Percentiles rank a stretch among this genome's conserved stretches.
Evolutionary conservation across 2,113 vertebrate genomes (phyloP).

Genomic region (Telmatochromis sp.): DNA sequence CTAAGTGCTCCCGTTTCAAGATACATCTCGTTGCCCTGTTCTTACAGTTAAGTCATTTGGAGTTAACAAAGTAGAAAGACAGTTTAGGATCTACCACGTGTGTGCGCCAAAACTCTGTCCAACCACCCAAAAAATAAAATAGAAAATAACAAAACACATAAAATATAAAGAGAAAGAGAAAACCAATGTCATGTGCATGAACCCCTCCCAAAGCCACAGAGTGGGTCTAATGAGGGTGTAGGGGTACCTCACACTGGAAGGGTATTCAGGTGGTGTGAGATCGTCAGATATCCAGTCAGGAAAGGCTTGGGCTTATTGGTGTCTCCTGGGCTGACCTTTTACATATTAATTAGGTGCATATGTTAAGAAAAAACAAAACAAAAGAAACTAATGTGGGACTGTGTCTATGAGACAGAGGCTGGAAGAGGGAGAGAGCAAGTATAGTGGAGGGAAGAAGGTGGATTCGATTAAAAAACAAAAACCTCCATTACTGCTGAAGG

Average conservation of each 20-base stretch:
- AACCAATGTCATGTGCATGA: slow-evolving; percentile 65
- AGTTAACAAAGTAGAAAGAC: slow-evolving; percentile 73
- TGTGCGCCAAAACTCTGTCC: slow-evolving; percentile 28
- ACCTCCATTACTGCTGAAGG: not conserved
- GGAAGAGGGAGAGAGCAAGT: slow-evolving; percentile 15
- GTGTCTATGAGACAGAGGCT: not conserved
- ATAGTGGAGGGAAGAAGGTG: not conserved
- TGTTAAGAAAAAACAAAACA: not conserved
- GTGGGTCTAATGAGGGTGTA: slow-evolving; percentile 12
- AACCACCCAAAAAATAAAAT: slow-evolving; percentile 4
- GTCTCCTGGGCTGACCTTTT: not conserved
- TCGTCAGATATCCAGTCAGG: slow-evolving; percentile 3
- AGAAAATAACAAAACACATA: slow-evolving; percentile 48
- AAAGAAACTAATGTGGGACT: not conserved
- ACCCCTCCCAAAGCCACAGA: slow-evolving; percentile 20
- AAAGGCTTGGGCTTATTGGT: not conserved
- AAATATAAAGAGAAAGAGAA: slow-evolving; percentile 36
- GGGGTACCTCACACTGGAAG: not conserved
- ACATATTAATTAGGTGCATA: not conserved
- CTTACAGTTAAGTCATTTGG: slow-evolving; percentile 62
- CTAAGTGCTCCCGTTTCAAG: slow-evolving; percentile 78
- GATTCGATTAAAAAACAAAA: not conserved
- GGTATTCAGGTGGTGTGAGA: not conserved
- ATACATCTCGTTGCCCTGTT: slow-evolving; percentile 63
- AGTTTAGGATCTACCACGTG: slow-evolving; percentile 67